A percentile compares a stretch with the other conserved stretches of the same genome.
Conservation (phyloP, 2,797 vertebrate genomes). For the Jordanella pulchra region DNA sequence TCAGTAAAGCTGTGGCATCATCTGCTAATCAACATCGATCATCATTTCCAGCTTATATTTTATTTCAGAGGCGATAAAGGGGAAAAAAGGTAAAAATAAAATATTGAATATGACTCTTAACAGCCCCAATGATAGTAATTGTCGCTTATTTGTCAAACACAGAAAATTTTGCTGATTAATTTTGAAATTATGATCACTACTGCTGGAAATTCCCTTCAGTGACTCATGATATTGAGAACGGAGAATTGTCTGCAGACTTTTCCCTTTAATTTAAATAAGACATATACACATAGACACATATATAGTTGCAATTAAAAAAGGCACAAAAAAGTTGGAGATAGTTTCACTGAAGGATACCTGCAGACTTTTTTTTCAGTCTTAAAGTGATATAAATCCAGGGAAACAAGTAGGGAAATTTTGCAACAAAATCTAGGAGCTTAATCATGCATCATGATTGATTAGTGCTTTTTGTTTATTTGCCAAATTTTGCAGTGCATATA, state of each 20-base stretch:
- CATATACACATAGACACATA: no score
- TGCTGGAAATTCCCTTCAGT: slow-evolving; percentile 51
- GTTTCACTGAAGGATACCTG: no score
- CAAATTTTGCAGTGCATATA: no score
- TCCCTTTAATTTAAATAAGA: slow-evolving; percentile 19
- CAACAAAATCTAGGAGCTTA: no score
- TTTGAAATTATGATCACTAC: slow-evolving; percentile 39
- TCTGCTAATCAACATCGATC: slow-evolving; percentile 59
- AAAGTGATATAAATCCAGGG: no score
- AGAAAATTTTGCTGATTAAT: background rate
- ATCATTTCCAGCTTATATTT: slow-evolving; percentile 15
- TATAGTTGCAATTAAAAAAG: no score
- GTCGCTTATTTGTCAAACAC: background rate
- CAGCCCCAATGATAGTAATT: background rate
- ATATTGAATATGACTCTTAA: background rate
- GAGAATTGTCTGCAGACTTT: slow-evolving; percentile 30
- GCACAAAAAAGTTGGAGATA: no score
- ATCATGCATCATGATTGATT: no score
- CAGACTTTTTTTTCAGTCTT: no score
- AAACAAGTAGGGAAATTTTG: no score
- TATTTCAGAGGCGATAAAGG: background rate
- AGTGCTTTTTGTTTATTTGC: no score
- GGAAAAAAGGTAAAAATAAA: background rate
- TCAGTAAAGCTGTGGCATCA: slow-evolving; percentile 51
- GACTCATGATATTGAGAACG: slow-evolving; percentile 44